Percentiles rank a stretch among this genome's conserved stretches.
Conservation (phyloP, 2,888 invertebrate genomes). For the Tenthredo livida region DNA sequence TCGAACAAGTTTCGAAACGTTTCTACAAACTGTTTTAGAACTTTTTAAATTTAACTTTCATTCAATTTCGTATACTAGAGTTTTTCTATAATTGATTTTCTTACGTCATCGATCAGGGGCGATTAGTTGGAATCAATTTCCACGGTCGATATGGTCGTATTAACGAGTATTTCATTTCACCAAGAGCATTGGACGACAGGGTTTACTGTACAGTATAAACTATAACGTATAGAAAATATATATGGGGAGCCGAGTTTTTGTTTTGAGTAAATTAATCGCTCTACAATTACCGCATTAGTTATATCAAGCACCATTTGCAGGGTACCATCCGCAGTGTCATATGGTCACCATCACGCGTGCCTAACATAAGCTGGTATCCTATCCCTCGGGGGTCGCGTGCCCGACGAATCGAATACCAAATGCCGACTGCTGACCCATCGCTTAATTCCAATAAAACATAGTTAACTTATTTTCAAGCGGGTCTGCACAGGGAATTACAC, state of each 20-base stretch:
- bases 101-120: not conserved
- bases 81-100: too few relatives aligned
- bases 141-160: constrained; percentile 16
- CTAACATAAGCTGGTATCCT: constrained; percentile 23
- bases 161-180: not conserved
- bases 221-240: too few relatives aligned
- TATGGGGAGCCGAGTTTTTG: not conserved
- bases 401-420: constrained; percentile 10
- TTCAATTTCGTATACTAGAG: too few relatives aligned
- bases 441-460: constrained; percentile 42
- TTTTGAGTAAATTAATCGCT: constrained; percentile 69
- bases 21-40: not conserved
- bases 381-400: constrained; percentile 48
- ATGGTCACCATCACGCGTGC: constrained; percentile 58
- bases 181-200: not conserved
- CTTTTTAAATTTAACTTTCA: not conserved
- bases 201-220: too few relatives aligned
- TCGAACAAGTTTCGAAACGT: not conserved
- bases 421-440: constrained; percentile 40
- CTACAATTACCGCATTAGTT: constrained; percentile 68
- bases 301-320: constrained; percentile 57
- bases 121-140: constrained; percentile 41
- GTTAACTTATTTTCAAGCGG: constrained; percentile 16
- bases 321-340: constrained; percentile 56
- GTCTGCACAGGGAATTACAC: not conserved